Conservation (phyloP, 2,888 invertebrate genomes). For the Apodemia duryi region DNA sequence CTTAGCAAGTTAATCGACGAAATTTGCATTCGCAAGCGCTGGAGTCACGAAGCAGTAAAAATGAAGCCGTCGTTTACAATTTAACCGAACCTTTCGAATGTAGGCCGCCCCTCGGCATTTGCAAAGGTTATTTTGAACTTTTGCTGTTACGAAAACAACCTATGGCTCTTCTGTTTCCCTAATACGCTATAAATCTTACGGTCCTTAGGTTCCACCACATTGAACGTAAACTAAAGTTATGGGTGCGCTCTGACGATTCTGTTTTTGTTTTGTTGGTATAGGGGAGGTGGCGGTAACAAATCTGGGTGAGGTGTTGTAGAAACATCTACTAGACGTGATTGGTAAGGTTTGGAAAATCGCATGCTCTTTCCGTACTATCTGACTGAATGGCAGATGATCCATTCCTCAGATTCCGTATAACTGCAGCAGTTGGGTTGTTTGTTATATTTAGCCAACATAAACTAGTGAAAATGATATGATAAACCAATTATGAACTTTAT, state of each 20-base stretch:
- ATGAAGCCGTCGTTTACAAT: constrained; percentile 2
- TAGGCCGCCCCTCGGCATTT: constrained; percentile 42
- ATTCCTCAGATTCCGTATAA: no score
- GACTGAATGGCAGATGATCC: no score
- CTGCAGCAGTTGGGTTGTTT: no score
- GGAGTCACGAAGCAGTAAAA: constrained; percentile 3
- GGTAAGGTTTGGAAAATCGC: no score
- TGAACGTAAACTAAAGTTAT: background rate
- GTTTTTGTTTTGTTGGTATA: background rate
- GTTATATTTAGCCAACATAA: no score
- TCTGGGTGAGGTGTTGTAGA: no score
- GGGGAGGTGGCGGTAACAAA: no score
- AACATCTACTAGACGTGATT: no score
- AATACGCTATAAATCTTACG: constrained; percentile 6
- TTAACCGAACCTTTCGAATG: constrained; percentile 33
- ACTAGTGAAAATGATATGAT: no score
- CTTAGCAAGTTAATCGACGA: background rate
- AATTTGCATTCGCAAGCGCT: background rate
- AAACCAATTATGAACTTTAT: no score
- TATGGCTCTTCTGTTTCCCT: constrained; percentile 9
- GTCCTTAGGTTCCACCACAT: constrained; percentile 6
- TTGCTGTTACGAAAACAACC: constrained; percentile 13
- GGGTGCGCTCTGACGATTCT: background rate
- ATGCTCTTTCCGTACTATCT: no score
- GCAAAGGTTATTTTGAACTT: constrained; percentile 36